Evolutionary conservation across 2,888 invertebrate species (phyloP).

Genomic region (Helleia helle): DNA sequence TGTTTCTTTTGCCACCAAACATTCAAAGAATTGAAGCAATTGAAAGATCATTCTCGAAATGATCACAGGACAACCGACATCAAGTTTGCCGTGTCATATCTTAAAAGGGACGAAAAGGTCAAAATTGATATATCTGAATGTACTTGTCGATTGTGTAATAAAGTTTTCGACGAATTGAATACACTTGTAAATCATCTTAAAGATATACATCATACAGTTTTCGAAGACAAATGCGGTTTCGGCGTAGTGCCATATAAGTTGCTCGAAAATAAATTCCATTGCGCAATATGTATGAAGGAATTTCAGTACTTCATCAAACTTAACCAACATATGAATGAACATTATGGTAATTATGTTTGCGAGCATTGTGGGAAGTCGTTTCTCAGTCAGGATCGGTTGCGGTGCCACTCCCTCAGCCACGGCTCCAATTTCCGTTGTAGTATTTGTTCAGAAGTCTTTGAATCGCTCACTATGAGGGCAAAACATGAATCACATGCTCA

Average conservation of each 20-base stretch:
- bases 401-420: slow-evolving; percentile 45
- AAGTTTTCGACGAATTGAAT: slow-evolving; percentile 27
- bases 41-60: slow-evolving; percentile 51
- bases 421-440: slow-evolving; percentile 43
- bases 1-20: slow-evolving; percentile 58
- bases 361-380: slow-evolving; percentile 58
- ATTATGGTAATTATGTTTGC: slow-evolving; percentile 51
- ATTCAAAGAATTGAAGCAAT: slow-evolving; percentile 35
- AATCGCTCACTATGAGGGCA: slow-evolving; percentile 37
- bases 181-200: slow-evolving; percentile 39
- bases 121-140: slow-evolving; percentile 49
- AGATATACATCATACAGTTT: slow-evolving; percentile 29
- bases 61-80: slow-evolving; percentile 40
- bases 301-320: slow-evolving; percentile 56
- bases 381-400: slow-evolving; percentile 43
- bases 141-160: slow-evolving; percentile 36
- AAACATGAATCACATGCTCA: slow-evolving; percentile 42
- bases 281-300: slow-evolving; percentile 41
- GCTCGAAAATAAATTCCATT: slow-evolving; percentile 32
- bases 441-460: slow-evolving; percentile 39
- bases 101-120: slow-evolving; percentile 53
- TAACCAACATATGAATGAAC: slow-evolving; percentile 61
- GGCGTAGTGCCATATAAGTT: slow-evolving; percentile 53
- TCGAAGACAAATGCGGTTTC: slow-evolving; percentile 35
- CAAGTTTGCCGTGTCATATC: slow-evolving; percentile 45